These are phyloP conservation scores for Galleria mellonella DNA, from an alignment of 1,140 invertebrate species.

Conservation along the genomic window DNA sequence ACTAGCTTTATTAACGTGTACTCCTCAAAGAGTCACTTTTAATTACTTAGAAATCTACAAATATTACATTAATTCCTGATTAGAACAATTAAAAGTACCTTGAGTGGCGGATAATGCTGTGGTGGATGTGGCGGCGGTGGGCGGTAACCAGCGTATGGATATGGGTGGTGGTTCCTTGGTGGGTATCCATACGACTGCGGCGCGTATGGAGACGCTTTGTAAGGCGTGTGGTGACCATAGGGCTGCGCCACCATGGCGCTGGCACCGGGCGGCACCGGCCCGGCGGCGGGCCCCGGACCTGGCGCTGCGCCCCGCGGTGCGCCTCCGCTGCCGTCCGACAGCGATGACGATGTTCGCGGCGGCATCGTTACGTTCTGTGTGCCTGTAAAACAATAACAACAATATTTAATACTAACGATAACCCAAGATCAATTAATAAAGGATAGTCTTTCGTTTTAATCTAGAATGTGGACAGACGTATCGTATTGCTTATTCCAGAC, in stretches of 20 bases:
- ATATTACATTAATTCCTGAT: background rate
- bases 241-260: slow-evolving; percentile 71
- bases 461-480: too few relatives aligned
- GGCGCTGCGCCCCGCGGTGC: slow-evolving; percentile 78
- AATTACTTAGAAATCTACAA: background rate
- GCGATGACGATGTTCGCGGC: slow-evolving; percentile 91
- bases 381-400: slow-evolving; percentile 74
- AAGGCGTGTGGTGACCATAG: slow-evolving; percentile 72
- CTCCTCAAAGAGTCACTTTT: background rate
- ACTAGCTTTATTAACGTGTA: too few relatives aligned
- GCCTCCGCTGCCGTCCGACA: slow-evolving; percentile 84
- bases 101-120: slow-evolving; percentile 54
- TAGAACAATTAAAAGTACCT: slow-evolving; percentile 19
- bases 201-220: slow-evolving; percentile 63
- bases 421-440: too few relatives aligned
- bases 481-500: too few relatives aligned
- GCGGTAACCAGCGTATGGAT: slow-evolving; percentile 48
- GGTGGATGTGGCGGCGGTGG: slow-evolving; percentile 57
- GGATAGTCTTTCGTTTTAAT: too few relatives aligned
- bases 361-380: slow-evolving; percentile 94
- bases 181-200: slow-evolving; percentile 59
- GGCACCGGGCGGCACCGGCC: slow-evolving; percentile 37
- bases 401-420: too few relatives aligned
- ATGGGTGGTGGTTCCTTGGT: slow-evolving; percentile 58
- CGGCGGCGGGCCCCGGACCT: slow-evolving; percentile 10